Evolutionary conservation across 2,113 vertebrate genomes (phyloP).

Genomic region (Alouatta palliata): DNA sequence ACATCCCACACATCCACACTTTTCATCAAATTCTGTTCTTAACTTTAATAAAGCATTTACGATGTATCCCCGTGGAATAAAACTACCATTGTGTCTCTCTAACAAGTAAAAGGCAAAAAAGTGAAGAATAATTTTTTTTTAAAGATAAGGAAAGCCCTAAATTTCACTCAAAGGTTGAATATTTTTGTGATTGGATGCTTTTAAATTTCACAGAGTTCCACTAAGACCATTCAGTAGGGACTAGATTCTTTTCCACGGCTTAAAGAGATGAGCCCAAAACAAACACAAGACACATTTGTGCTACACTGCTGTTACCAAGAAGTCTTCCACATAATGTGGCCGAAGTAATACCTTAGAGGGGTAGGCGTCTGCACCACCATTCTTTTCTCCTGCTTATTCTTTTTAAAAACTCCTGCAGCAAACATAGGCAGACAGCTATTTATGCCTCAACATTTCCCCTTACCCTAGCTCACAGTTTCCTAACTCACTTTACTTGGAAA

Average conservation of each 20-base stretch:
- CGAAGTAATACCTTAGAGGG: background rate
- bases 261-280: background rate
- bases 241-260: background rate
- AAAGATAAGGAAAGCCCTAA: background rate
- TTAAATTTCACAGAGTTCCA: background rate
- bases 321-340: background rate
- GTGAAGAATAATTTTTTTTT: background rate
- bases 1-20: too few relatives aligned
- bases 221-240: background rate
- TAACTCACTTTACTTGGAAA: conserved; percentile 35
- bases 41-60: background rate
- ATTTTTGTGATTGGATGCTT: background rate
- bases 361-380: background rate
- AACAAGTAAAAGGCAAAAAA: background rate
- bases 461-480: background rate
- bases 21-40: background rate
- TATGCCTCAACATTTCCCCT: background rate
- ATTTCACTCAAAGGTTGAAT: background rate
- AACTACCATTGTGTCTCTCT: background rate
- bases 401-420: background rate
- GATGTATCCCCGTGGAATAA: background rate
- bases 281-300: background rate
- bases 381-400: background rate
- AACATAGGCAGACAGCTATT: background rate
- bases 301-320: background rate